A percentile compares a stretch with the other conserved stretches of the same genome.
Conservation (phyloP, 2,888 invertebrate species). For the Noctua janthina region DNA sequence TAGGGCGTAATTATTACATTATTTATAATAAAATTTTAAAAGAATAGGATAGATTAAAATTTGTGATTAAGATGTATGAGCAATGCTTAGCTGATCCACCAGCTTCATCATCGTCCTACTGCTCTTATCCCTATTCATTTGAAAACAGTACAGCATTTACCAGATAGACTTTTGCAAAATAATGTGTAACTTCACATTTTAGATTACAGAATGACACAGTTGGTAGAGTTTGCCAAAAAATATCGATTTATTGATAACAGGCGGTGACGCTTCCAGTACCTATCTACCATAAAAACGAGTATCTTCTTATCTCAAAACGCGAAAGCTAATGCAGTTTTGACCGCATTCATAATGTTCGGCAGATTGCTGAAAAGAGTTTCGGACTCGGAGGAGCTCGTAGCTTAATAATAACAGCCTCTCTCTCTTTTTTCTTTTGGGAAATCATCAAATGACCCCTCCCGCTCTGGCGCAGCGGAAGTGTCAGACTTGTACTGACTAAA, state of each 20-base stretch:
- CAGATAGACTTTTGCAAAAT: neutral
- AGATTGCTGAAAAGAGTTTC: neutral
- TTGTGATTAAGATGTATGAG: neutral
- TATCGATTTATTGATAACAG: conserved; percentile 42
- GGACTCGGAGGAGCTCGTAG: neutral
- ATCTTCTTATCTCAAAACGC: neutral
- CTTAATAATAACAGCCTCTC: neutral
- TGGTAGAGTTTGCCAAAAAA: neutral
- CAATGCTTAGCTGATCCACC: neutral
- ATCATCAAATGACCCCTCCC: no score
- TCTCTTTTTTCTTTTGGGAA: no score
- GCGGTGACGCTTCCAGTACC: neutral
- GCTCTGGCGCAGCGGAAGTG: no score
- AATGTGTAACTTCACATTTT: neutral
- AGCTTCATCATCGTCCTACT: neutral
- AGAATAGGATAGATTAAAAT: no score
- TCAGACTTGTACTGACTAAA: no score
- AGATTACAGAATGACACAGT: conserved; percentile 8
- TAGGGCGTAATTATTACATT: no score
- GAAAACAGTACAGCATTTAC: neutral
- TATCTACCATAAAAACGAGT: neutral
- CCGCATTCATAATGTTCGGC: neutral
- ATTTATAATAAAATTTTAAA: no score
- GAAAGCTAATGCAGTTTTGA: conserved; percentile 19
- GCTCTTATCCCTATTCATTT: neutral